These are phyloP conservation scores for Tholera decimalis DNA, from an alignment of 2,888 invertebrate species.

Conservation along the genomic window DNA sequence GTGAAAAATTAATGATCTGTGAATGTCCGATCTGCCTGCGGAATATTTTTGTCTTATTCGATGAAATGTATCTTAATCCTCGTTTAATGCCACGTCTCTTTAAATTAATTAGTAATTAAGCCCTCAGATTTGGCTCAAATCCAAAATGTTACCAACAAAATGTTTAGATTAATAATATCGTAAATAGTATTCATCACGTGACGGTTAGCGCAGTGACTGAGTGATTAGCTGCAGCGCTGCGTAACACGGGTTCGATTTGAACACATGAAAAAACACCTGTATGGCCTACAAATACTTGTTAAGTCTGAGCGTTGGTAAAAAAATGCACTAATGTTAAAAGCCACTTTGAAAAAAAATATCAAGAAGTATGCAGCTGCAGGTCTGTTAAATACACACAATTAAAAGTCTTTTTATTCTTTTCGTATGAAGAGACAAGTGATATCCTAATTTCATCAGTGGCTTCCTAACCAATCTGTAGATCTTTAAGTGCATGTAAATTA, in stretches of 20 bases:
- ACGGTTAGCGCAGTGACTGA: no score
- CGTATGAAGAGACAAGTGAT: neutral
- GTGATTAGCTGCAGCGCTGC: no score
- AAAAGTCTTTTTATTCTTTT: neutral
- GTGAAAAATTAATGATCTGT: constrained; percentile 38
- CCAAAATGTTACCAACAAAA: neutral
- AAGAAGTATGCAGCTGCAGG: neutral
- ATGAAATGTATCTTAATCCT: no score
- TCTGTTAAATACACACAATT: neutral
- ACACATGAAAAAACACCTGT: no score
- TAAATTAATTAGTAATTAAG: neutral
- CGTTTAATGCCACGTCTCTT: neutral
- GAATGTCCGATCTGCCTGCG: constrained; percentile 1
- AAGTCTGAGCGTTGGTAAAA: no score
- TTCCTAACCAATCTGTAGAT: constrained; percentile 9
- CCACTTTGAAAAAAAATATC: neutral
- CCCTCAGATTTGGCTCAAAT: neutral
- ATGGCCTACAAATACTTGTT: no score
- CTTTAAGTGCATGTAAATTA: constrained; percentile 57
- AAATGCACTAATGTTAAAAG: no score
- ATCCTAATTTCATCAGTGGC: neutral
- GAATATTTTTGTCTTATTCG: neutral
- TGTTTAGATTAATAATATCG: neutral
- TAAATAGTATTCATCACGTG: neutral
- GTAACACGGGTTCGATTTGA: no score